A percentile compares a stretch with the other conserved stretches of the same genome.
phyloP scores from a whole-genome alignment of 2,888 invertebrate genomes.

The Melinaea marsaeus region DNA sequence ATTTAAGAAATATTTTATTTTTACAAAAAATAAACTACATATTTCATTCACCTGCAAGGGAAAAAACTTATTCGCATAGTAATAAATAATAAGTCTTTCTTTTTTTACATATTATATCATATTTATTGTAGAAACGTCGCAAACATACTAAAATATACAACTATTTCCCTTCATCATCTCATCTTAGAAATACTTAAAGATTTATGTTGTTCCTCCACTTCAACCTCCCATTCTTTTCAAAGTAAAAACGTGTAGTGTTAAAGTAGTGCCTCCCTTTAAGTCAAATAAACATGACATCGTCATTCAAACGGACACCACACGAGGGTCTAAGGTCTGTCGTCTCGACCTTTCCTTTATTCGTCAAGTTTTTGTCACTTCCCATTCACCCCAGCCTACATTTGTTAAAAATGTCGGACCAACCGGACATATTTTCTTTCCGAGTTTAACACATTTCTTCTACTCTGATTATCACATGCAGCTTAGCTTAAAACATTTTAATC shows the following conservation, averaged over 20 bases:
- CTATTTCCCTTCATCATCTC: constrained; percentile 21
- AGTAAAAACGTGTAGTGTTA: constrained; percentile 39
- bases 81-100: no score
- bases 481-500: constrained; percentile 21
- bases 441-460: constrained; percentile 48
- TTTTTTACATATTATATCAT: no score
- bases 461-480: constrained; percentile 45
- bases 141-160: no score
- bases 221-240: constrained; percentile 55
- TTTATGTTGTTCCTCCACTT: constrained; percentile 54
- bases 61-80: no score
- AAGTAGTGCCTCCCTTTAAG: constrained; percentile 61
- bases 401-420: constrained; percentile 49
- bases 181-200: constrained; percentile 43
- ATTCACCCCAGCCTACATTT: constrained; percentile 53
- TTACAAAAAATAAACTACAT: constrained; percentile 44
- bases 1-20: constrained; percentile 64
- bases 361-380: constrained; percentile 62
- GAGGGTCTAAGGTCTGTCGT: constrained; percentile 50
- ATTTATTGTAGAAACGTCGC: no score
- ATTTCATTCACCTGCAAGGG: no score
- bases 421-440: constrained; percentile 52
- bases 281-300: constrained; percentile 73
- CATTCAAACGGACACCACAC: constrained; percentile 57
- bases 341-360: constrained; percentile 63